These are phyloP conservation scores for Charina bottae DNA, from an alignment of 2,113 vertebrate species.

Conservation along the genomic window DNA sequence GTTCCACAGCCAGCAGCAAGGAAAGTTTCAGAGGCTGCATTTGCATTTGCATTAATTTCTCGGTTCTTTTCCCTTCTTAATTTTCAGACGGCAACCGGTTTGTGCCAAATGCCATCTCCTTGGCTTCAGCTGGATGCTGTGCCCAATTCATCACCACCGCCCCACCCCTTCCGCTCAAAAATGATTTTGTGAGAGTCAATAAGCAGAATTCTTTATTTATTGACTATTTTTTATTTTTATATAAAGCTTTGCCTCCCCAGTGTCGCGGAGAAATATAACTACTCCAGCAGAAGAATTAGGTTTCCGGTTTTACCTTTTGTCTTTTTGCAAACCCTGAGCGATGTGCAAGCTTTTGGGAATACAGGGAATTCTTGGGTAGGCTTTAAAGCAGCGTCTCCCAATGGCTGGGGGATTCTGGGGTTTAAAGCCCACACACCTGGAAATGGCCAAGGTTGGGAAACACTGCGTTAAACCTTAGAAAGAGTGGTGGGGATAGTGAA, in stretches of 20 bases:
- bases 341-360: background rate
- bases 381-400: background rate
- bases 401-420: too few relatives aligned
- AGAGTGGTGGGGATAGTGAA: background rate
- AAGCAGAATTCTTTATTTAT: background rate
- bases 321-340: background rate
- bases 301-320: too few relatives aligned
- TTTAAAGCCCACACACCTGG: too few relatives aligned
- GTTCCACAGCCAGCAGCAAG: background rate
- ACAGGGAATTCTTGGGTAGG: background rate
- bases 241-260: background rate
- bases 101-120: background rate
- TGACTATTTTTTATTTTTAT: background rate
- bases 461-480: too few relatives aligned
- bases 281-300: too few relatives aligned
- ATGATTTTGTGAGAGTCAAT: background rate
- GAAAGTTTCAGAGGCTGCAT: too few relatives aligned
- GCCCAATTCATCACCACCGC: background rate
- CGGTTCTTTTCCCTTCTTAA: background rate
- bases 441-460: too few relatives aligned
- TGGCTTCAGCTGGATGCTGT: background rate
- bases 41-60: too few relatives aligned
- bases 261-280: too few relatives aligned
- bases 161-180: background rate
- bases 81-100: background rate